Evolutionary conservation across 1,140 invertebrate species (phyloP), one percentile per base, ranked within the genome.

Genomic region (Drosophila cardini): DNA sequence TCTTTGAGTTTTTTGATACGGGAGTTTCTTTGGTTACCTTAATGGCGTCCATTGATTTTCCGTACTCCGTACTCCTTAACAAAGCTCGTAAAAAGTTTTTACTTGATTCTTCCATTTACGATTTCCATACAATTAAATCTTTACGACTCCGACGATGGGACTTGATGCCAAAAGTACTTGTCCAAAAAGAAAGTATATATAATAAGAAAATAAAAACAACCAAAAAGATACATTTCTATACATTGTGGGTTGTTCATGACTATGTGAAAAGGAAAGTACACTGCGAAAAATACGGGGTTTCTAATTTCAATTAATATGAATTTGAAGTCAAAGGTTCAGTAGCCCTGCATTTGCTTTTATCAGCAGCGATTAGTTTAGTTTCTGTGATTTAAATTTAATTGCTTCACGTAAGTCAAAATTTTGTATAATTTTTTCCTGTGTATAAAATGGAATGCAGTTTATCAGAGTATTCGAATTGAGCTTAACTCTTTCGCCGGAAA

Each of bases 81-180:
- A 13, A 57, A 60, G 38, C 43, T 34, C 61, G 50, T 76, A 76
- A 76, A 82, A 87, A 75, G 50, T 75, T 87, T 74, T 87, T 72
- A n/a, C 71, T 60, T 70, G 46, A 15, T 75, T 82, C 53, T 56
- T 77, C 77, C 84, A 77, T 87, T 87, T 84, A 87, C 84, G 84
- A 89, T 87, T 87, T 87, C 80, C 84, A 87, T 87, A 84, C 84
- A 87, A 87, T 87, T 87, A 87, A 87, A 89, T 87, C 84, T 87
- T 89, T 80, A 87, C 63, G 84, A 84, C 77, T 70, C 67, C 65
- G 38, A 77, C 67, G 69, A 60, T 62, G 65, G 53, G 55, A 60
- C 67, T 52, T 48, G 67, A 74, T 70, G 65, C 50, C 50, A 40
- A 50, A 61, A 64, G 32, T 32, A 71, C 40, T 56, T 71, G 60